phyloP scores from a whole-genome alignment of 2,888 invertebrate species.

The Epistrophe eligans region DNA sequence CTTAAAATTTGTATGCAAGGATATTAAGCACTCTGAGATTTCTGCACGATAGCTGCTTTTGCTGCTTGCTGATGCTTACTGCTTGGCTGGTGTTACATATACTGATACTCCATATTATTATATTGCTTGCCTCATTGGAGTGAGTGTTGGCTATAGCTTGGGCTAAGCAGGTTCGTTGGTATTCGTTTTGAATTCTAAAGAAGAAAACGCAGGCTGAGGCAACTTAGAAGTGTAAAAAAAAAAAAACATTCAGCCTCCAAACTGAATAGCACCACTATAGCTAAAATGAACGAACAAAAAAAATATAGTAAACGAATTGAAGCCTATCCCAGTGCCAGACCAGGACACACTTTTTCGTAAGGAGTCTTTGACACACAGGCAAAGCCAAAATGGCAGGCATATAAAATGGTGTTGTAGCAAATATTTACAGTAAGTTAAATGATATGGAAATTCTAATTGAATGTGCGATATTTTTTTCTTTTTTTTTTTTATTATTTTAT shows the following conservation, averaged over 20 bases:
- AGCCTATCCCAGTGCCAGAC: conserved; percentile 17
- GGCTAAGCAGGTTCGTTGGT: conserved; percentile 32
- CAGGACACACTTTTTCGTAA: conserved; percentile 14
- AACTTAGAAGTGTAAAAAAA: conserved; percentile 13
- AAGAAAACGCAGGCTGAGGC: conserved; percentile 21
- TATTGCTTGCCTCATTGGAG: conserved; percentile 34
- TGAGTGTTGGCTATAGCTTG: not conserved
- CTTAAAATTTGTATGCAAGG: conserved; percentile 46
- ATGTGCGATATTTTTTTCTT: conserved; percentile 52
- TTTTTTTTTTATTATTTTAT: conserved; percentile 25
- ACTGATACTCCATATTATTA: conserved; percentile 34
- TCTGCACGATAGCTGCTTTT: conserved; percentile 30
- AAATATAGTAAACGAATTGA: conserved; percentile 45
- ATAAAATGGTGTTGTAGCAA: conserved; percentile 47
- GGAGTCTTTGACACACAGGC: conserved; percentile 11
- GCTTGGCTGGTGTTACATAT: conserved; percentile 35
- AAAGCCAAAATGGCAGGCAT: conserved; percentile 30
- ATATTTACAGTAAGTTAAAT: conserved; percentile 61
- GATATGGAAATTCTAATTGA: conserved; percentile 70
- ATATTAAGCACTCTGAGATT: conserved; percentile 43
- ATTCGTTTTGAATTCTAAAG: conserved; percentile 43
- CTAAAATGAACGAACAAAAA: not conserved
- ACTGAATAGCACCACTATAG: conserved; percentile 23
- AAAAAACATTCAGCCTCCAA: conserved; percentile 15
- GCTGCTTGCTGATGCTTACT: not conserved